Conservation (phyloP, 2,113 vertebrate genomes). For the Megalops atlanticus region DNA sequence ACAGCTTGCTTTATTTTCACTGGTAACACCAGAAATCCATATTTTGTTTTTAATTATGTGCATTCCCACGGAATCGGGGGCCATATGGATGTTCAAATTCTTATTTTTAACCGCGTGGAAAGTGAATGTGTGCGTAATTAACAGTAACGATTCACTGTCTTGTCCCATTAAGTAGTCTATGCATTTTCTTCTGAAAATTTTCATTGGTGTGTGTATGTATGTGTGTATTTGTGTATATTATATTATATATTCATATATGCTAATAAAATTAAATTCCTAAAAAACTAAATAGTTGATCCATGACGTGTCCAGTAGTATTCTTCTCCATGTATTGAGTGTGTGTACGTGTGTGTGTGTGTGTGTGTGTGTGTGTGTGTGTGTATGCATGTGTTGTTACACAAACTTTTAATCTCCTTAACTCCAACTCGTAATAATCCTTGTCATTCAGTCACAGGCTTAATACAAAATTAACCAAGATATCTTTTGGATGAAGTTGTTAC, state of each 20-base stretch:
- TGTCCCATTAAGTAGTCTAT: constrained; percentile 56
- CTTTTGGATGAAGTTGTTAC: constrained; percentile 35
- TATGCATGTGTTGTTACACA: no score
- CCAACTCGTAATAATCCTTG: constrained; percentile 79
- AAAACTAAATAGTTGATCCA: no score
- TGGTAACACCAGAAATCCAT: constrained; percentile 70
- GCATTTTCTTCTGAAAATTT: neutral
- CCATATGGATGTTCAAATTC: constrained; percentile 71
- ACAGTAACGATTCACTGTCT: constrained; percentile 76
- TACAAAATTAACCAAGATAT: constrained; percentile 79
- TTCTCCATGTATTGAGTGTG: neutral
- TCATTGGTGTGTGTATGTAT: no score
- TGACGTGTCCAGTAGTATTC: neutral
- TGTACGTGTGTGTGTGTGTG: constrained; percentile 20
- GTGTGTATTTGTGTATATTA: constrained; percentile 27
- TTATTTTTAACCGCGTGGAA: constrained; percentile 68
- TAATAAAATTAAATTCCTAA: no score
- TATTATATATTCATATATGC: neutral
- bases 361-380: constrained; percentile 28
- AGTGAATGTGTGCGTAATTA: constrained; percentile 68
- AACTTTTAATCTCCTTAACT: constrained; percentile 73
- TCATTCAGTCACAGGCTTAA: constrained; percentile 81
- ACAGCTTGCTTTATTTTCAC: constrained; percentile 69
- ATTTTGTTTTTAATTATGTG: constrained; percentile 73
- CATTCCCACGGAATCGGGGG: constrained; percentile 73